Percentiles rank a stretch among this genome's conserved stretches.
Evolutionary conservation across 2,888 invertebrate genomes (phyloP).

Genomic region (Folsomia candida): DNA sequence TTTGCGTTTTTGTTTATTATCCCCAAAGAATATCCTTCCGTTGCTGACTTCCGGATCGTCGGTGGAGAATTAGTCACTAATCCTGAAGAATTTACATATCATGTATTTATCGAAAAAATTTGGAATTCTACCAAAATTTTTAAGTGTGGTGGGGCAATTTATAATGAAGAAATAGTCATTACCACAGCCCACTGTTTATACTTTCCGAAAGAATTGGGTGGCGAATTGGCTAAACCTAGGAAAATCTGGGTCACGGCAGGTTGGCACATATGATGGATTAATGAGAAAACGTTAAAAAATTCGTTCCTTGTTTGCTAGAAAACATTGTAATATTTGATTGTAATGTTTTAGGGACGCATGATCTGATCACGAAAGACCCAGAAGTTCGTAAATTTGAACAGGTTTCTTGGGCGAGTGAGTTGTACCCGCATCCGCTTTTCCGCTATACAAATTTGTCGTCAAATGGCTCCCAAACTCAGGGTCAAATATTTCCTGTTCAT

Average conservation of each 20-base stretch:
- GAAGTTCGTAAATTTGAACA: background rate
- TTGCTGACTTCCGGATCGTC: background rate
- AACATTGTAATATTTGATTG: no score
- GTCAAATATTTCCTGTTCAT: background rate
- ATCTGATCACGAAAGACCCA: background rate
- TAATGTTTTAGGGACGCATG: background rate
- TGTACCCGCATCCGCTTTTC: background rate
- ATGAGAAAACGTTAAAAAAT: no score
- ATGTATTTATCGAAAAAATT: background rate
- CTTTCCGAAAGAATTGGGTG: background rate
- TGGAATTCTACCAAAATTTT: slow-evolving; percentile 2
- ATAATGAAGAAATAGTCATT: background rate
- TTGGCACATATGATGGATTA: no score
- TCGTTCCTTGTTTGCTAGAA: no score
- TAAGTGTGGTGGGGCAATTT: background rate
- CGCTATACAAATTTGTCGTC: background rate
- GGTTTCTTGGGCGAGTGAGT: background rate
- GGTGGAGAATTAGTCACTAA: background rate
- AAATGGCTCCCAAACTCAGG: background rate
- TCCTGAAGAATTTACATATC: background rate
- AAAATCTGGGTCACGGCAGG: background rate
- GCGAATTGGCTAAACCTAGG: background rate
- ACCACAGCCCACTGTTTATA: background rate
- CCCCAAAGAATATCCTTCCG: background rate
- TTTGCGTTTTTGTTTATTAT: background rate